These are phyloP conservation scores for Elephas maximus DNA, from an alignment of 2,113 vertebrate genomes.

Conservation along the genomic window DNA sequence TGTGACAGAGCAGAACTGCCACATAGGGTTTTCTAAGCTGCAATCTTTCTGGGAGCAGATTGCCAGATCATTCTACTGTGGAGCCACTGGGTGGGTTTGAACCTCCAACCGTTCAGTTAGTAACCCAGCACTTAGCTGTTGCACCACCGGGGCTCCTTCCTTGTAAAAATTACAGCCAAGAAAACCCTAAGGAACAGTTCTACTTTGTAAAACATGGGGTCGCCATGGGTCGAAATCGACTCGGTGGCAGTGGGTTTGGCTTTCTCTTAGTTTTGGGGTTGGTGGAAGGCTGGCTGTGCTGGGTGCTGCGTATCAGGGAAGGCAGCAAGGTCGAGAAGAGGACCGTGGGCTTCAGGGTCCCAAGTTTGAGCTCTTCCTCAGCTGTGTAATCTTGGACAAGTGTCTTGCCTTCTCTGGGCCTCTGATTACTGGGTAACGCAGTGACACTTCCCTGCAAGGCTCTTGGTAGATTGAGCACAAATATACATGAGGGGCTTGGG, in stretches of 20 bases:
- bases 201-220: neutral
- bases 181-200: neutral
- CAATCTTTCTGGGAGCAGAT: neutral
- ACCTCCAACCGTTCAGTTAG: neutral
- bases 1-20: neutral
- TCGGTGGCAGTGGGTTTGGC: no score
- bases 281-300: accelerated
- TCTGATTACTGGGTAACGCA: accelerated
- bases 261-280: neutral
- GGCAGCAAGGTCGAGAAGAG: accelerated
- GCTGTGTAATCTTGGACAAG: neutral
- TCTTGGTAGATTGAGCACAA: neutral
- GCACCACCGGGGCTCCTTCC: neutral
- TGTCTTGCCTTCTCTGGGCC: conserved; percentile 22
- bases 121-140: neutral
- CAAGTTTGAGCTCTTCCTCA: neutral
- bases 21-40: neutral
- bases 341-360: accelerated
- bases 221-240: no score
- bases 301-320: accelerated
- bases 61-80: neutral
- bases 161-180: neutral
- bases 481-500: neutral
- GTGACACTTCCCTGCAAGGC: neutral
- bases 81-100: no score